These are phyloP conservation scores for Trochalopteron elliotii DNA, from an alignment of 2,113 vertebrate genomes.

Conservation along the genomic window DNA sequence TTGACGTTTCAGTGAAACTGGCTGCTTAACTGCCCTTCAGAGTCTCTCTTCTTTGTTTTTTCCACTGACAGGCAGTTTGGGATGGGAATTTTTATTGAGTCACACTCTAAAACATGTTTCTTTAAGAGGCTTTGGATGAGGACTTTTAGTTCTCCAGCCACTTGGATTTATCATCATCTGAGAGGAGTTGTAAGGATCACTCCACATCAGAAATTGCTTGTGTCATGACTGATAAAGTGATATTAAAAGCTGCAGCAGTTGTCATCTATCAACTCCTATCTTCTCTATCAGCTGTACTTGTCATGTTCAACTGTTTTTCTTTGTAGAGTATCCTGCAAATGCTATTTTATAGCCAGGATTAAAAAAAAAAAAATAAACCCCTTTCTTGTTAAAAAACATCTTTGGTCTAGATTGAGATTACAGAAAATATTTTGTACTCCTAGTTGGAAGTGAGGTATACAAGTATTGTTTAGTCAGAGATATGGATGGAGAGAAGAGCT, in stretches of 20 bases:
- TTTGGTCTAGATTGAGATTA: neutral
- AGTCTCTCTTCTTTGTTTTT: neutral
- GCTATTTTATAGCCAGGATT: neutral
- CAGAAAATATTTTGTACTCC: neutral
- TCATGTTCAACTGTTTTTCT: neutral
- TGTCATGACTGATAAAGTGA: neutral
- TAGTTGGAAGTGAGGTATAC: neutral
- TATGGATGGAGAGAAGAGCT: neutral
- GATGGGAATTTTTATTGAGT: neutral
- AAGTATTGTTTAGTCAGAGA: neutral
- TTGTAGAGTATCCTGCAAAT: neutral
- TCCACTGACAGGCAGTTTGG: neutral
- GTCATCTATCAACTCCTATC: neutral
- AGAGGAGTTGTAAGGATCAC: neutral
- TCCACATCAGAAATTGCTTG: neutral
- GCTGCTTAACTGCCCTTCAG: neutral
- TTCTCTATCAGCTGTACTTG: neutral
- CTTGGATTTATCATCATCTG: neutral
- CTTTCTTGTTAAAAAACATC: neutral
- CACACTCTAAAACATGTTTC: neutral
- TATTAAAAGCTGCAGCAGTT: neutral
- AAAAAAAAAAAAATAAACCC: neutral
- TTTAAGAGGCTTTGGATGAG: neutral
- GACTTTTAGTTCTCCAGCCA: neutral
- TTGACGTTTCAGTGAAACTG: neutral